Percentiles rank a stretch among this genome's conserved stretches.
Evolutionary conservation across 2,113 vertebrate species (phyloP).

Genomic region (Phaethornis superciliosus): DNA sequence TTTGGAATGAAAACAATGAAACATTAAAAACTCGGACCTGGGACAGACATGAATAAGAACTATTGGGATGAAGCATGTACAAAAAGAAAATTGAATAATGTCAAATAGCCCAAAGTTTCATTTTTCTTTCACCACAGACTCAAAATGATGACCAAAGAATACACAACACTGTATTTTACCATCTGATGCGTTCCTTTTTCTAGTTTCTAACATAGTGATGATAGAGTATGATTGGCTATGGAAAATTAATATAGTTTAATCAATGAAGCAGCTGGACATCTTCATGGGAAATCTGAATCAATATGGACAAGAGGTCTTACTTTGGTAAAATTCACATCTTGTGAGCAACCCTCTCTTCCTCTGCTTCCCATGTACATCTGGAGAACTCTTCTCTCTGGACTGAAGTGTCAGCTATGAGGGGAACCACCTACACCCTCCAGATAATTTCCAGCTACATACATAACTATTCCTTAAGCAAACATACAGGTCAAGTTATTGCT

Average conservation of each 20-base stretch:
- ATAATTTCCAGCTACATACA: background rate
- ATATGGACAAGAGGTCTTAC: background rate
- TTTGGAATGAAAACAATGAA: background rate
- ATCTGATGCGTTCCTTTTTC: background rate
- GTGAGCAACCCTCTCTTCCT: background rate
- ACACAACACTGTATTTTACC: background rate
- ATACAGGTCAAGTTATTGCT: background rate
- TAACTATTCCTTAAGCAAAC: background rate
- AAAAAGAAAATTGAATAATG: background rate
- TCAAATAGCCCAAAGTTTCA: background rate
- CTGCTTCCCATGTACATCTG: background rate
- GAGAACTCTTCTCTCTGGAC: background rate
- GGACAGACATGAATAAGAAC: background rate
- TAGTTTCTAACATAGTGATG: background rate
- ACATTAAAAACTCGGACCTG: background rate
- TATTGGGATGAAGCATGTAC: background rate
- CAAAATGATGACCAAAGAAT: background rate
- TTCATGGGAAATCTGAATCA: background rate
- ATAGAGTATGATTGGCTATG: background rate
- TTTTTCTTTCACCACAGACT: background rate
- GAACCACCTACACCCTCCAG: background rate
- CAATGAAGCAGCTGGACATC: background rate
- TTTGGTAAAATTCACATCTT: background rate
- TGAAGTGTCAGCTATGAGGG: background rate
- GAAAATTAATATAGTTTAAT: background rate